These are phyloP conservation scores for Serinus canaria DNA, from an alignment of 2,113 vertebrate genomes.

Conservation along the genomic window DNA sequence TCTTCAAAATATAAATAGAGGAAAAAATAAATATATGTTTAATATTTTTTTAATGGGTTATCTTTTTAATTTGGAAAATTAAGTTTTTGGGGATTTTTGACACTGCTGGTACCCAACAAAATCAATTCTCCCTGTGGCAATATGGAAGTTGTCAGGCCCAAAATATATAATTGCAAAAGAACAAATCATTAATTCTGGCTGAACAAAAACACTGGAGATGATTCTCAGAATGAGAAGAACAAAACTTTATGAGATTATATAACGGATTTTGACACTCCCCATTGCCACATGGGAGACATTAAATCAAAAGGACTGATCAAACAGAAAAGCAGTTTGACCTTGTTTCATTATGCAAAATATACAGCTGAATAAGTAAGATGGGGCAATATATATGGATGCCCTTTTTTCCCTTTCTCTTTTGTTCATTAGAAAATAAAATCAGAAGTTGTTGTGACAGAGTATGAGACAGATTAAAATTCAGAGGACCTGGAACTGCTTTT, in stretches of 20 bases:
- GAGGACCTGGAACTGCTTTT: neutral
- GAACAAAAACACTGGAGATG: neutral
- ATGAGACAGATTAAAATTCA: neutral
- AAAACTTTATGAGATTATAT: neutral
- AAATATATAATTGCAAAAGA: neutral
- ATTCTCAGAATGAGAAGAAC: neutral
- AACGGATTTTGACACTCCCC: neutral
- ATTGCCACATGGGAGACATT: neutral
- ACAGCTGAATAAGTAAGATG: neutral
- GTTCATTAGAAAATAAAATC: neutral
- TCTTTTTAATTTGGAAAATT: neutral
- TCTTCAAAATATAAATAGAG: neutral
- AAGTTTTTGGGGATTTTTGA: neutral
- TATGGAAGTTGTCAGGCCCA: neutral
- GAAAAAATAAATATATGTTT: neutral
- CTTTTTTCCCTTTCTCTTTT: neutral
- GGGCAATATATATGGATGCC: neutral
- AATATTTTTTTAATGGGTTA: neutral
- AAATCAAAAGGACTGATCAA: neutral
- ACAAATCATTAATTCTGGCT: neutral
- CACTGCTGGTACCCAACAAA: neutral
- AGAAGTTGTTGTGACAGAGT: neutral
- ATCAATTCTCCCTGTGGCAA: neutral
- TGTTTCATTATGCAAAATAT: neutral
- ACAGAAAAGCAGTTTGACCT: constrained; percentile 4